These are phyloP conservation scores for Pheosia gnoma DNA, from an alignment of 2,888 invertebrate genomes.

Conservation along the genomic window DNA sequence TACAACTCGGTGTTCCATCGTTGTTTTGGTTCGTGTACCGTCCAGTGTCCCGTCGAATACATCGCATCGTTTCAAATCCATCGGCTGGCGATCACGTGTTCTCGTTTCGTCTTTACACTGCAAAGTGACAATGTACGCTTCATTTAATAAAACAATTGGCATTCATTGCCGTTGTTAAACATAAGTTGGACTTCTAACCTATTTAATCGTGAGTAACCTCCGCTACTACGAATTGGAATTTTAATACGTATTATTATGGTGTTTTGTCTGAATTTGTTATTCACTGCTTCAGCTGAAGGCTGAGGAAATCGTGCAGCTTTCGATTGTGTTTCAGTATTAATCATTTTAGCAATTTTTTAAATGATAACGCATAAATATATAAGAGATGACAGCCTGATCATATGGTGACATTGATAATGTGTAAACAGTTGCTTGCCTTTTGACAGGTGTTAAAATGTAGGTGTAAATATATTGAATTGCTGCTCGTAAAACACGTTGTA, in stretches of 20 bases:
- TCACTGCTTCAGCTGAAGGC: not conserved
- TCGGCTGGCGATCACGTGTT: conserved; percentile 18
- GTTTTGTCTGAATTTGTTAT: not conserved
- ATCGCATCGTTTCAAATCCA: conserved; percentile 22
- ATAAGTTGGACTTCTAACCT: conserved; percentile 32
- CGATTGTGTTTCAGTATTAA: not conserved
- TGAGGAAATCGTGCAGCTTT: not conserved
- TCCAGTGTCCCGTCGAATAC: conserved; percentile 10
- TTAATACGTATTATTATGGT: not conserved
- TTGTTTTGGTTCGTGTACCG: conserved; percentile 24
- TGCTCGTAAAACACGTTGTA: conserved; percentile 24
- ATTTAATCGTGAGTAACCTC: conserved; percentile 20
- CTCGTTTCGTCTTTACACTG: conserved; percentile 15
- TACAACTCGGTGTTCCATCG: conserved; percentile 25
- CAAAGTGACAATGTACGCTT: conserved; percentile 18
- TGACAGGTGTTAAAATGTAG: conserved; percentile 29
- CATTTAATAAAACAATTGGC: conserved; percentile 16
- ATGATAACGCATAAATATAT: not conserved
- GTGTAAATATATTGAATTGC: conserved; percentile 4
- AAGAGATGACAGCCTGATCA: conserved; percentile 18
- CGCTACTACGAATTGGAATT: conserved; percentile 4
- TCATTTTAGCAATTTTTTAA: not conserved
- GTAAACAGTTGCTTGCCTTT: conserved; percentile 43
- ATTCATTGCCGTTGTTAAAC: conserved; percentile 10
- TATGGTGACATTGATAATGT: conserved; percentile 51